These are phyloP conservation scores for Yoshiicerus persimilis DNA, from an alignment of 1,140 invertebrate species.

Conservation along the genomic window DNA sequence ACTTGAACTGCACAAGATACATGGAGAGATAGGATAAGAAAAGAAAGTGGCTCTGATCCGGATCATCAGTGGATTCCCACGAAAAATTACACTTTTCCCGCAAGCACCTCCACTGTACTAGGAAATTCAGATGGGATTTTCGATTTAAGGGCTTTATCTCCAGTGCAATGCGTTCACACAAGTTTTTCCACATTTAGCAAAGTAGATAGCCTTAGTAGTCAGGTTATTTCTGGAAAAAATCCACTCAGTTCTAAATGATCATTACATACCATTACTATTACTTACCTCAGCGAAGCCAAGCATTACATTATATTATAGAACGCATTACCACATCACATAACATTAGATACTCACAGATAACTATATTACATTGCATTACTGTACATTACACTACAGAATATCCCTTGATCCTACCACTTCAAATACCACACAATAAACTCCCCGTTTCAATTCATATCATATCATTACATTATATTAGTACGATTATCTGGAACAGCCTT, in stretches of 20 bases:
- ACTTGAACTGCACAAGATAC: background rate
- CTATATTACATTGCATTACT: background rate
- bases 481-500: background rate
- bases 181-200: background rate
- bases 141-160: slow-evolving; percentile 36
- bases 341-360: background rate
- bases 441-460: background rate
- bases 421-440: background rate
- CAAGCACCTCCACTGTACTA: slow-evolving; percentile 17
- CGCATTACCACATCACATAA: background rate
- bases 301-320: background rate
- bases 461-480: slow-evolving; percentile 10
- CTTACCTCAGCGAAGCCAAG: background rate
- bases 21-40: slow-evolving; percentile 2
- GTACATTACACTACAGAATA: background rate
- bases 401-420: background rate
- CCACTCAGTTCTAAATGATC: slow-evolving; percentile 2
- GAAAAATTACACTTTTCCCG: slow-evolving; percentile 48
- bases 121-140: slow-evolving; percentile 44
- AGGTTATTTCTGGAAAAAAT: background rate
- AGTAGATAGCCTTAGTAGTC: background rate
- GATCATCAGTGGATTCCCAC: slow-evolving; percentile 46
- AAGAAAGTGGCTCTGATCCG: slow-evolving; percentile 34
- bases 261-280: background rate
- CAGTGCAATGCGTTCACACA: background rate